phyloP scores from a whole-genome alignment of 64 coral and sea anemone genomes.

The Anthopleura sola region DNA sequence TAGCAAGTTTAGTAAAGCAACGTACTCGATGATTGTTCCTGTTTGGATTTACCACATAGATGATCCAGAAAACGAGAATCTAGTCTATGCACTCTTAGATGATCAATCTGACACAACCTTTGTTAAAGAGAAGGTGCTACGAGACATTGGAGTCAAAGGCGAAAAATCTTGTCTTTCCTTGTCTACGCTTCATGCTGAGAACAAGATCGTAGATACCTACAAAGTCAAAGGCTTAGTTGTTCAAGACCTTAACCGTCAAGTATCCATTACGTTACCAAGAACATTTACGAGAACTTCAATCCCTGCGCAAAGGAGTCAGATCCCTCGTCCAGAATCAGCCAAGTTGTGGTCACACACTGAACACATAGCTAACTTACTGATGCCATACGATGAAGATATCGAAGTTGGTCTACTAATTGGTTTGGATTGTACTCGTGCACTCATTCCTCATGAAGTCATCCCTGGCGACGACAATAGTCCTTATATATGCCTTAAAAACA shows the following conservation, averaged over 20 bases:
- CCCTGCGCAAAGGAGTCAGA: slow-evolving; percentile 21
- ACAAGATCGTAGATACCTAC: background rate
- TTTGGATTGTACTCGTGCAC: background rate
- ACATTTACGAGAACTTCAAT: slow-evolving; percentile 26
- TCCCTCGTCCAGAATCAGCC: too few species aligned
- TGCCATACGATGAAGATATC: background rate
- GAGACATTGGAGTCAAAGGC: background rate
- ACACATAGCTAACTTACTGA: background rate
- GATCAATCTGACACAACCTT: background rate
- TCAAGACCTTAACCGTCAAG: slow-evolving; percentile 17
- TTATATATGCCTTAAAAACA: slow-evolving; percentile 13
- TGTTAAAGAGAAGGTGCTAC: background rate
- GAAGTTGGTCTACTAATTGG: slow-evolving; percentile 21
- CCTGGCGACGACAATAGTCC: background rate
- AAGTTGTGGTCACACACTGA: too few species aligned
- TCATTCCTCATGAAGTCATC: background rate
- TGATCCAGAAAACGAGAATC: background rate
- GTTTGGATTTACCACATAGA: background rate
- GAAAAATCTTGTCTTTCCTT: background rate
- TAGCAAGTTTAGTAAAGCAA: background rate
- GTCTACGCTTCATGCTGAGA: background rate
- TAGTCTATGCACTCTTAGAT: background rate
- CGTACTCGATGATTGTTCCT: background rate
- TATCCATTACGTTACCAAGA: slow-evolving; percentile 35
- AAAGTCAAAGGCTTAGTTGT: slow-evolving; percentile 18